These are phyloP conservation scores for Clinocottus analis DNA, from an alignment of 2,113 vertebrate species.

Conservation along the genomic window DNA sequence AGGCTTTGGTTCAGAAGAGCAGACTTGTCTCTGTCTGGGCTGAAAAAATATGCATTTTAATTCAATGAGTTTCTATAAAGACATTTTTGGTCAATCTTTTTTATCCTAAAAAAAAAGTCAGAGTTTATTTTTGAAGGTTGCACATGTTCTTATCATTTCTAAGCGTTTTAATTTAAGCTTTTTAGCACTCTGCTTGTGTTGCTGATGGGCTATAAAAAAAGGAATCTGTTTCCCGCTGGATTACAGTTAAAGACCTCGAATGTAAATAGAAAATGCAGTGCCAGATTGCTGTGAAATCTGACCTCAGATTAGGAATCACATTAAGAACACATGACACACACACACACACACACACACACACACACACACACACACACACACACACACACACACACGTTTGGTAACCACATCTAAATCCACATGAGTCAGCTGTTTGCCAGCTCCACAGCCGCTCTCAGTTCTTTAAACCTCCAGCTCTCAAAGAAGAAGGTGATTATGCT, in stretches of 20 bases:
- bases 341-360: background rate
- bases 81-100: background rate
- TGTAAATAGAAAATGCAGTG: slow-evolving; percentile 35
- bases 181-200: background rate
- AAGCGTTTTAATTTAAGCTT: background rate
- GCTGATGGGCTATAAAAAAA: background rate
- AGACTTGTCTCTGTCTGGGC: background rate
- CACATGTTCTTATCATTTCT: background rate
- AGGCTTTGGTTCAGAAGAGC: background rate
- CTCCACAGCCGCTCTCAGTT: background rate
- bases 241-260: slow-evolving; percentile 38
- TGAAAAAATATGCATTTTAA: background rate
- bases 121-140: background rate
- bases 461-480: background rate
- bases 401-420: slow-evolving; percentile 23
- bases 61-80: background rate
- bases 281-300: slow-evolving; percentile 25
- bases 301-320: slow-evolving; percentile 47
- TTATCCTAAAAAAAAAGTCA: background rate
- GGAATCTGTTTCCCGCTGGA: slow-evolving; percentile 19
- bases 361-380: background rate
- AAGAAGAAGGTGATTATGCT: background rate
- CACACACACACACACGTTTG: background rate
- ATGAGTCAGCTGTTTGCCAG: background rate
- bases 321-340: slow-evolving; percentile 1